These are phyloP conservation scores for Parnassius mnemosyne DNA, from an alignment of 2,888 invertebrate genomes.

Conservation along the genomic window DNA sequence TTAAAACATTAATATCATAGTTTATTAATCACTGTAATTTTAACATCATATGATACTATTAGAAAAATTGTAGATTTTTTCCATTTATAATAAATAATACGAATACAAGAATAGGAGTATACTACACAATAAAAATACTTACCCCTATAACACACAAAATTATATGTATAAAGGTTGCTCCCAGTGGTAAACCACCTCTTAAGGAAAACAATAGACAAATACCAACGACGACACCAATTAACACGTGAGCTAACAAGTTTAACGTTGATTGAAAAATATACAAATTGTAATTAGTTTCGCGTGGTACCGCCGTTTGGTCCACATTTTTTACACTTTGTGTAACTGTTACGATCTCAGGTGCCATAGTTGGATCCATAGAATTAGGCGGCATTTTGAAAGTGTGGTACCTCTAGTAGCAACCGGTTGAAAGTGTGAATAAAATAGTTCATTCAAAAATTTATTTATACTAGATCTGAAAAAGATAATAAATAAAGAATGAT, in stretches of 20 bases:
- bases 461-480: conserved; percentile 34
- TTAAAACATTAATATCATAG: no score
- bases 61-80: no score
- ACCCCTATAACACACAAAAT: conserved; percentile 65
- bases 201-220: conserved; percentile 46
- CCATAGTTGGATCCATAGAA: conserved; percentile 33
- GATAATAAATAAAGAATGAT: conserved; percentile 33
- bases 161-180: conserved; percentile 50
- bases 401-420: neutral
- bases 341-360: conserved; percentile 32
- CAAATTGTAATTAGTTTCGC: conserved; percentile 38
- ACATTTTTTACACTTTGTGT: conserved; percentile 26
- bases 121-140: conserved; percentile 36
- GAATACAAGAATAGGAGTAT: conserved; percentile 51
- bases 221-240: conserved; percentile 58
- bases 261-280: conserved; percentile 49
- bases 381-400: conserved; percentile 43
- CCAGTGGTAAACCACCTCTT: conserved; percentile 44
- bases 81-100: conserved; percentile 35
- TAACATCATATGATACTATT: conserved; percentile 32
- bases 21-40: conserved; percentile 29
- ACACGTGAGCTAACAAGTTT: conserved; percentile 51
- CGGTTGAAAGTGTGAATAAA: neutral
- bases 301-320: conserved; percentile 23
- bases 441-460: conserved; percentile 20